phyloP scores from a whole-genome alignment of 2,797 vertebrate genomes.

The Borostomias antarcticus region DNA sequence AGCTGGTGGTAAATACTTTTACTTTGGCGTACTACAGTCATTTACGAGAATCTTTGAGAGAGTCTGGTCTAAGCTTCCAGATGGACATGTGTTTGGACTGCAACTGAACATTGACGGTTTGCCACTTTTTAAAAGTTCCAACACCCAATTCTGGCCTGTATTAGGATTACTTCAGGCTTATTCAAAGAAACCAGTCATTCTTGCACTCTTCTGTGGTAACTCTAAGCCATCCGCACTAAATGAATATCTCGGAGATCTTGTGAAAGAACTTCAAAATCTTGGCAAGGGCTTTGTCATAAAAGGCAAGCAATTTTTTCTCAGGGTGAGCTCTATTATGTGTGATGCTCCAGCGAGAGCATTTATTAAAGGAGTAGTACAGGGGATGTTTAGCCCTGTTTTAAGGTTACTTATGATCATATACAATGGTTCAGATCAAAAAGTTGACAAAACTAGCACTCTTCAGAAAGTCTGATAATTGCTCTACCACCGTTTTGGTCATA shows the following conservation, averaged over 20 bases:
- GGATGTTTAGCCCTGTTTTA: too few species aligned
- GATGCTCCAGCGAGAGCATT: slow-evolving; percentile 26
- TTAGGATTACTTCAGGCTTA: slow-evolving; percentile 21
- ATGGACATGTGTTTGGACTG: neutral
- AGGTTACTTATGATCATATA: too few species aligned
- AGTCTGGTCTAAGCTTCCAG: neutral
- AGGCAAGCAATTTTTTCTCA: slow-evolving; percentile 20
- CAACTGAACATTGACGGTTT: slow-evolving; percentile 12
- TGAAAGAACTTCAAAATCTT: slow-evolving; percentile 20
- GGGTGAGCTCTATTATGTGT: neutral
- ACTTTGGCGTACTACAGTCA: too few species aligned
- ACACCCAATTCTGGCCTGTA: slow-evolving; percentile 18
- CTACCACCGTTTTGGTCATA: too few species aligned
- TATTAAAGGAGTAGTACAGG: too few species aligned
- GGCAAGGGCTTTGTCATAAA: slow-evolving; percentile 28
- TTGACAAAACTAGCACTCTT: too few species aligned
- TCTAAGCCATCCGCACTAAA: slow-evolving; percentile 24
- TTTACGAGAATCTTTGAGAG: too few species aligned
- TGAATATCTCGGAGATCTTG: slow-evolving; percentile 32
- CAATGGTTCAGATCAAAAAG: too few species aligned
- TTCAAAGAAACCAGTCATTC: slow-evolving; percentile 14
- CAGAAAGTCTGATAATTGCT: too few species aligned
- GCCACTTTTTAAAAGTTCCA: slow-evolving; percentile 26
- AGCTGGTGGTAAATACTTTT: too few species aligned
- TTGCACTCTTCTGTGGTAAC: slow-evolving; percentile 29